phyloP scores from a whole-genome alignment of 1,140 invertebrate species.

The Odontomachus brunneus region DNA sequence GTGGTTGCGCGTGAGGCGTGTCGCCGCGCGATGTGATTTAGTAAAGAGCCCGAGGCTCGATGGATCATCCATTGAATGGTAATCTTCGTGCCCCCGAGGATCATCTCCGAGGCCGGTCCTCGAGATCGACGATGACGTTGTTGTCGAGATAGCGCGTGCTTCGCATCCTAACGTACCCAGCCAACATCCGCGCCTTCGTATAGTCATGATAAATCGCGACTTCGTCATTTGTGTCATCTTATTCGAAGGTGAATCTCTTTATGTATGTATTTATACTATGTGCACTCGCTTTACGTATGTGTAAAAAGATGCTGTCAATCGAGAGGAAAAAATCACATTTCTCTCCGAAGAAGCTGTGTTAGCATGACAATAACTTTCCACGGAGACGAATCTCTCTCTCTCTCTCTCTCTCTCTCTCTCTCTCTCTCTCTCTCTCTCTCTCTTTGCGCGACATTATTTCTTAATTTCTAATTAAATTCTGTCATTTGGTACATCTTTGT shows the following conservation, averaged over 20 bases:
- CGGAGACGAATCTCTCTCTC: no score
- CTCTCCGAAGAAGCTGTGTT: no score
- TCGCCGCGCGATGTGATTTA: conserved; percentile 64
- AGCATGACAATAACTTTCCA: no score
- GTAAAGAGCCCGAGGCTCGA: conserved; percentile 56
- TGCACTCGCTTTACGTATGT: no score
- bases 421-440: no score
- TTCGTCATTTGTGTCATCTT: conserved; percentile 11
- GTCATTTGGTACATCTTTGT: no score
- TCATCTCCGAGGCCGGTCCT: conserved; percentile 18
- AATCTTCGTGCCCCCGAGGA: conserved; percentile 54
- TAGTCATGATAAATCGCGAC: conserved; percentile 14
- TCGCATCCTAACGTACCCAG: not conserved
- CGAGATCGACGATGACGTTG: conserved; percentile 40
- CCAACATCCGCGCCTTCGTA: not conserved
- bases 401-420: no score
- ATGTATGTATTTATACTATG: not conserved
- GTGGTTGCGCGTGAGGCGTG: conserved; percentile 52
- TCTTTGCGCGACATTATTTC: no score
- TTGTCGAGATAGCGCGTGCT: conserved; percentile 23
- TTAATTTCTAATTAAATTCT: no score
- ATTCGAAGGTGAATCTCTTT: not conserved
- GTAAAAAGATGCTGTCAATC: no score
- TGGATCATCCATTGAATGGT: conserved; percentile 72
- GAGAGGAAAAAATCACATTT: no score